A percentile compares a stretch with the other conserved stretches of the same genome.
Evolutionary conservation across 2,113 vertebrate genomes (phyloP).

Genomic region (Sialia sialis): DNA sequence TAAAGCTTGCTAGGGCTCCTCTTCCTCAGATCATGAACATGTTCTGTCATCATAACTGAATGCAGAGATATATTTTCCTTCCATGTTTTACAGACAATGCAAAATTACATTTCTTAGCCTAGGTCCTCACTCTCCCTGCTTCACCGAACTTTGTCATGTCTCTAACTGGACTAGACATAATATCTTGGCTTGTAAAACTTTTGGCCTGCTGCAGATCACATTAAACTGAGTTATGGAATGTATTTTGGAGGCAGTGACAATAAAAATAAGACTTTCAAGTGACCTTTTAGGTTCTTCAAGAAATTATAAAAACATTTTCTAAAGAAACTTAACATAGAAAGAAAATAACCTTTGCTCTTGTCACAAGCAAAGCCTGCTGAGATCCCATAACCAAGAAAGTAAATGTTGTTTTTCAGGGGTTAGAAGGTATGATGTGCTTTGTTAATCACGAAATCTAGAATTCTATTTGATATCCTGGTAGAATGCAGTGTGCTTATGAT

Average conservation of each 20-base stretch:
- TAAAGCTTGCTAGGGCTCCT: not conserved
- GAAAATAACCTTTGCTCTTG: constrained; percentile 52
- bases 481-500: not conserved
- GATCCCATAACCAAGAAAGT: constrained; percentile 17
- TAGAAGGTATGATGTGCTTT: not conserved
- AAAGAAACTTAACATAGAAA: constrained; percentile 55
- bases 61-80: not conserved
- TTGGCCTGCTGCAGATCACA: constrained; percentile 53
- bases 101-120: constrained; percentile 29
- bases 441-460: not conserved
- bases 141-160: constrained; percentile 9
- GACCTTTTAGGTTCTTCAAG: constrained; percentile 61
- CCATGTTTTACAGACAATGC: not conserved
- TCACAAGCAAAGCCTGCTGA: constrained; percentile 35
- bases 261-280: constrained; percentile 70
- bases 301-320: constrained; percentile 58
- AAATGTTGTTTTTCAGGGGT: constrained; percentile 24
- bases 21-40: not conserved
- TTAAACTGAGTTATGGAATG: constrained; percentile 70
- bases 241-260: constrained; percentile 64
- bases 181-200: constrained; percentile 59
- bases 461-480: not conserved
- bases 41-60: not conserved
- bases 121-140: not conserved
- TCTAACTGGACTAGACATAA: constrained; percentile 61